Evolutionary conservation across 2,113 vertebrate species (phyloP), one percentile per base, ranked within the genome.

Genomic region (Litocranius walleri): DNA sequence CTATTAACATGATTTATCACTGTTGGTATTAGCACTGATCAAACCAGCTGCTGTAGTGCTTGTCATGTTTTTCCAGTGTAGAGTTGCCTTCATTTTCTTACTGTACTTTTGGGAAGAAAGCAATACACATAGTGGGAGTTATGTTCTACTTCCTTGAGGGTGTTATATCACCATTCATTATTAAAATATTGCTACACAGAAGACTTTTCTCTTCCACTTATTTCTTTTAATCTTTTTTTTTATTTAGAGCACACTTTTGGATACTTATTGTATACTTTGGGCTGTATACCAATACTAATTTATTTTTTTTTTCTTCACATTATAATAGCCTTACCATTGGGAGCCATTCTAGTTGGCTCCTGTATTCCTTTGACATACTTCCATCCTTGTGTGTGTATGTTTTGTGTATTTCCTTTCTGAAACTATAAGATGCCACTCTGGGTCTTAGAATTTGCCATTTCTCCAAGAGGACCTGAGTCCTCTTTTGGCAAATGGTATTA

Each of bases 121-220:
- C 57, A 9, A 1, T 17, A 8, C 6, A 5, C 9, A 25, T 1
- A 19, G 8, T 71, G 10, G 25, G n/a, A 11, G 10, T 23, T 83
- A 36, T 2, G 0, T 30, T 30, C 19, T 11, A 13, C 7, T 48
- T 43, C 40, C 25, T 94, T 27, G 9, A 45, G 25, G 21, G 7
- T 77, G 6, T 40, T 81, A 11, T 61, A 23, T 30, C 36, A 50
- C 25, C 21, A 62, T 21, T 3, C 21, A 11, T 57, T 78, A 71
- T 80, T 91, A 30, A 27, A 54, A 7, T 62, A 36, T 5, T 94
- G 87, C 48, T 83, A 11, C 4, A 30, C 33, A n/a, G 14, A 2
- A 71, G 0, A 16, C 10, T 61, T 48, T 57, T 43, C 21, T n/a
- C 7, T 84, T 54, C 48, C 25, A 4, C n/a, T 82, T 71, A 50